Percentiles rank a stretch among this genome's conserved stretches.
These are phyloP conservation scores for Microchirus variegatus DNA, from an alignment of 2,797 vertebrate genomes.

Conservation along the genomic window DNA sequence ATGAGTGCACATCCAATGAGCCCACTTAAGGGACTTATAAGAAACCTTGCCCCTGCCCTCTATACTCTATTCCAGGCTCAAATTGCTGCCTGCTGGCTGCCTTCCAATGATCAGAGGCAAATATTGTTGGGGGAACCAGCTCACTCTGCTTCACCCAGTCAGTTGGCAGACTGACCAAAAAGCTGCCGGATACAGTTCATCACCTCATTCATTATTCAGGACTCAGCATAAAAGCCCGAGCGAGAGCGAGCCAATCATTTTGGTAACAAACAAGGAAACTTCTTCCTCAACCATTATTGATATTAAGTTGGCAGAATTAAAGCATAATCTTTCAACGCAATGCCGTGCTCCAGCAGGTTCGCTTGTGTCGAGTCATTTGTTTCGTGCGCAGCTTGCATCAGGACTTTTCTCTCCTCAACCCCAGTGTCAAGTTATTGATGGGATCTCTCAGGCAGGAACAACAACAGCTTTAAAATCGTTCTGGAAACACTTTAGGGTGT, in stretches of 20 bases:
- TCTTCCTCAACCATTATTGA: conserved; percentile 37
- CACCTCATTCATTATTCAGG: conserved; percentile 66
- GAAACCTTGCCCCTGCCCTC: conserved; percentile 68
- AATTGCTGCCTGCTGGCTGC: conserved; percentile 63
- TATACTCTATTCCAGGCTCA: conserved; percentile 71
- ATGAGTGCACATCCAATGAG: conserved; percentile 47
- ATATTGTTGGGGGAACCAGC: conserved; percentile 52
- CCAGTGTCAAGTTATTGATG: conserved; percentile 28
- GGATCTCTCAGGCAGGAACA: conserved; percentile 22
- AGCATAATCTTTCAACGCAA: conserved; percentile 25
- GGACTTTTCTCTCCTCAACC: conserved; percentile 35
- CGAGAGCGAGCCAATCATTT: conserved; percentile 37
- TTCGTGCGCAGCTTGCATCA: conserved; percentile 42
- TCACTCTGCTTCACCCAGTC: conserved; percentile 61
- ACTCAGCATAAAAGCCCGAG: conserved; percentile 54
- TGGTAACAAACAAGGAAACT: conserved; percentile 48
- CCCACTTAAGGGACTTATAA: conserved; percentile 70
- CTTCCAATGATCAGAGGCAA: conserved; percentile 63
- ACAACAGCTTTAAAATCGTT: conserved; percentile 1
- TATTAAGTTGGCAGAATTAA: conserved; percentile 44
- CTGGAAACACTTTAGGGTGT: conserved; percentile 8
- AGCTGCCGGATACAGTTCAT: conserved; percentile 57
- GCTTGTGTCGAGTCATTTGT: conserved; percentile 55
- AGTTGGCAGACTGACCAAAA: conserved; percentile 58
- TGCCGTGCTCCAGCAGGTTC: conserved; percentile 25